Conservation (phyloP, 2,797 vertebrate genomes). For the Syndactyla subalaris region DNA sequence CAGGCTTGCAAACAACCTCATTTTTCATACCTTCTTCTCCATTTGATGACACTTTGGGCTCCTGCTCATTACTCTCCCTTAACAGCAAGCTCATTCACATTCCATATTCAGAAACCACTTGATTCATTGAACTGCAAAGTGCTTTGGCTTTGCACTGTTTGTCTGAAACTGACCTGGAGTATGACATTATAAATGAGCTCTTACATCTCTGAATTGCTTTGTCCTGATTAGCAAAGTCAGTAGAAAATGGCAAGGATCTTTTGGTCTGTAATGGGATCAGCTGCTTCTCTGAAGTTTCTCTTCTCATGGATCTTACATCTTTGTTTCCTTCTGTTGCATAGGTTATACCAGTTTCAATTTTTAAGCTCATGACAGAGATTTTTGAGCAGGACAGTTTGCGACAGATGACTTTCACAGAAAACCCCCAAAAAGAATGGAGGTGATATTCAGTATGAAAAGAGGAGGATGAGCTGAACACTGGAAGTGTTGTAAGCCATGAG, state of each 20-base stretch:
- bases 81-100: constrained; percentile 42
- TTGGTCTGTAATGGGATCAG: constrained; percentile 1
- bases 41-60: neutral
- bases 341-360: neutral
- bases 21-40: neutral
- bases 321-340: neutral
- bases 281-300: neutral
- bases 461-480: neutral
- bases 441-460: neutral
- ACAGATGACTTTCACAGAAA: neutral
- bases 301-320: neutral
- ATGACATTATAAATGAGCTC: constrained; percentile 71
- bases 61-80: neutral
- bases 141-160: constrained; percentile 41
- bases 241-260: constrained; percentile 52
- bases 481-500: neutral
- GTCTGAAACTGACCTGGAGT: constrained; percentile 41
- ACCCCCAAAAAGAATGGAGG: neutral
- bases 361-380: neutral
- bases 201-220: constrained; percentile 53
- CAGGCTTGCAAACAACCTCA: neutral
- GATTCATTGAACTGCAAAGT: constrained; percentile 53
- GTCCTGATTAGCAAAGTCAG: constrained; percentile 55
- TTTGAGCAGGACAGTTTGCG: neutral
- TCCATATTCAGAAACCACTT: constrained; percentile 51